A percentile compares a stretch with the other conserved stretches of the same genome.
phyloP scores from a whole-genome alignment of 2,797 vertebrate genomes.

The Taeniopygia guttata region DNA sequence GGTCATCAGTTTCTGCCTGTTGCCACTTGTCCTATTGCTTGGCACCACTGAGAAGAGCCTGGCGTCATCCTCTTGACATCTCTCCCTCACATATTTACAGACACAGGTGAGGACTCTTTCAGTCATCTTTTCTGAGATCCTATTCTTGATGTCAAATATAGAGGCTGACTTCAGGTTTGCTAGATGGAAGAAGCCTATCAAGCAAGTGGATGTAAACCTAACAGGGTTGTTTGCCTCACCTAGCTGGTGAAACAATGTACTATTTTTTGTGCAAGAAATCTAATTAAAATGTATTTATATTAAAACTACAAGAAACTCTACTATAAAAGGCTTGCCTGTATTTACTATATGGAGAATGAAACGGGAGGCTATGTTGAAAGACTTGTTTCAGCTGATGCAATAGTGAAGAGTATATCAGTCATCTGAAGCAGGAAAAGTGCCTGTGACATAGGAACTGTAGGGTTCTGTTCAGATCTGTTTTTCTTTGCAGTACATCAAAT shows the following conservation, averaged over 20 bases:
- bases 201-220: background rate
- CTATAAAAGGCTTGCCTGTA: background rate
- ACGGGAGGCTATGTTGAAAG: background rate
- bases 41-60: background rate
- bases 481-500: slow-evolving; percentile 31
- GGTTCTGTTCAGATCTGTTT: slow-evolving; percentile 47
- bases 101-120: background rate
- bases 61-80: background rate
- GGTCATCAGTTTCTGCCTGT: background rate
- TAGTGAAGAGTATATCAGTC: background rate
- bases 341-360: slow-evolving; percentile 26
- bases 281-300: slow-evolving; percentile 39
- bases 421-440: slow-evolving; percentile 29
- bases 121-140: background rate
- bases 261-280: background rate
- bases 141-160: background rate
- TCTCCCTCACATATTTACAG: background rate
- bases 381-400: slow-evolving; percentile 22
- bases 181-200: background rate
- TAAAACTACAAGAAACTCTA: slow-evolving; percentile 15
- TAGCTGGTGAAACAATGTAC: background rate
- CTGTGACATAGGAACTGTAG: background rate
- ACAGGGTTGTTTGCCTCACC: background rate
- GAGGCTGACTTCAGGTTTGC: background rate
- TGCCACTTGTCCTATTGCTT: background rate